Evolutionary conservation across 2,113 vertebrate species (phyloP).

Genomic region (Micromys minutus): DNA sequence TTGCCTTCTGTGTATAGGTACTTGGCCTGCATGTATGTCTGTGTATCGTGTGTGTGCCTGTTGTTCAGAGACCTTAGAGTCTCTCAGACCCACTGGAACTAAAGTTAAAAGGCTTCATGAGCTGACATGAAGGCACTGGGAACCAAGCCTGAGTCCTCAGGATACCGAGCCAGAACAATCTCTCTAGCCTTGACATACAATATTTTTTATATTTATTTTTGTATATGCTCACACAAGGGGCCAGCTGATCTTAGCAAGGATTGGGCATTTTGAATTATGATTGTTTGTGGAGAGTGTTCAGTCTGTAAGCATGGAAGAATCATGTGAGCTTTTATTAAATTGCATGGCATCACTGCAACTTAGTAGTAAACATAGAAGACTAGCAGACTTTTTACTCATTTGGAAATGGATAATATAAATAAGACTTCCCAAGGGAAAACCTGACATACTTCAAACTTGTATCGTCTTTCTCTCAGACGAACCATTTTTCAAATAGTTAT

Average conservation of each 20-base stretch:
- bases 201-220: not conserved
- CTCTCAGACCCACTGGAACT: too few relatives aligned
- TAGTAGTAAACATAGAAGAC: not conserved
- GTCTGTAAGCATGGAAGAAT: not conserved
- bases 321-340: conserved; percentile 45
- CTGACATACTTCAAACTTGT: not conserved
- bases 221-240: not conserved
- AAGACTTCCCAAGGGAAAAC: conserved; percentile 18
- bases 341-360: not conserved
- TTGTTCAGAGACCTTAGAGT: not conserved
- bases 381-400: conserved; percentile 3
- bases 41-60: not conserved
- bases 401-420: conserved; percentile 17
- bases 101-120: too few relatives aligned
- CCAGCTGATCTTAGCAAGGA: not conserved
- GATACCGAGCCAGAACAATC: too few relatives aligned
- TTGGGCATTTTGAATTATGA: not conserved
- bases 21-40: not conserved
- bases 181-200: not conserved
- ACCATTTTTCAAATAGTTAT: not conserved
- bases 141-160: too few relatives aligned
- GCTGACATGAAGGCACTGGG: too few relatives aligned
- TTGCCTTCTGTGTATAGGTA: not conserved
- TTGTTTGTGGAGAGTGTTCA: not conserved
- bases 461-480: not conserved